Conservation (phyloP, 2,888 invertebrate species). For the Leptodirus hochenwartii region DNA sequence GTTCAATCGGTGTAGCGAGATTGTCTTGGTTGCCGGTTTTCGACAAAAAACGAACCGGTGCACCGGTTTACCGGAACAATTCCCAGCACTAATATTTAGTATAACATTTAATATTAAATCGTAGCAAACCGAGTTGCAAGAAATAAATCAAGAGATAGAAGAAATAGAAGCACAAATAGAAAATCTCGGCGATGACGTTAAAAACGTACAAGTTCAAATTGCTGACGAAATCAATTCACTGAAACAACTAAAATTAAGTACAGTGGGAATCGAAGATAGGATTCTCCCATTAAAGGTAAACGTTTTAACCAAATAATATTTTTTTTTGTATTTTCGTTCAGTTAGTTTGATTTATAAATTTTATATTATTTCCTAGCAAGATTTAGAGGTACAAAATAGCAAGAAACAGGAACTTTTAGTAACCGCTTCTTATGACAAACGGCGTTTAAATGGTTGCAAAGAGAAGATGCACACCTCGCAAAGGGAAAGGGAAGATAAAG, state of each 20-base stretch:
- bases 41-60: too few species aligned
- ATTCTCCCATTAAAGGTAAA: conserved; percentile 1
- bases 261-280: conserved; percentile 4
- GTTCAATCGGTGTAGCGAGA: too few species aligned
- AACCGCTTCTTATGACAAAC: conserved; percentile 18
- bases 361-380: conserved; percentile 23
- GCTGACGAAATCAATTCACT: conserved; percentile 12
- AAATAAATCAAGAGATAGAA: conserved; percentile 24
- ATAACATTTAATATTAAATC: too few species aligned
- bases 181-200: conserved; percentile 19
- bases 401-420: conserved; percentile 24
- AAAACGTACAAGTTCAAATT: conserved; percentile 18
- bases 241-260: neutral
- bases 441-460: conserved; percentile 16
- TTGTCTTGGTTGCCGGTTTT: too few species aligned
- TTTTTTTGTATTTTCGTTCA: conserved; percentile 7
- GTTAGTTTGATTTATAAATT: neutral
- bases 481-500: conserved; percentile 20
- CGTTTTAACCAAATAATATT: conserved; percentile 1
- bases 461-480: conserved; percentile 15
- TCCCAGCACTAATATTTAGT: too few species aligned
- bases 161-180: conserved; percentile 24
- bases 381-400: conserved; percentile 29
- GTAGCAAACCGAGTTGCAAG: conserved; percentile 22
- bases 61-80: too few species aligned